Evolutionary conservation across 2,888 invertebrate species (phyloP).

Genomic region (Acleris emargana): DNA sequence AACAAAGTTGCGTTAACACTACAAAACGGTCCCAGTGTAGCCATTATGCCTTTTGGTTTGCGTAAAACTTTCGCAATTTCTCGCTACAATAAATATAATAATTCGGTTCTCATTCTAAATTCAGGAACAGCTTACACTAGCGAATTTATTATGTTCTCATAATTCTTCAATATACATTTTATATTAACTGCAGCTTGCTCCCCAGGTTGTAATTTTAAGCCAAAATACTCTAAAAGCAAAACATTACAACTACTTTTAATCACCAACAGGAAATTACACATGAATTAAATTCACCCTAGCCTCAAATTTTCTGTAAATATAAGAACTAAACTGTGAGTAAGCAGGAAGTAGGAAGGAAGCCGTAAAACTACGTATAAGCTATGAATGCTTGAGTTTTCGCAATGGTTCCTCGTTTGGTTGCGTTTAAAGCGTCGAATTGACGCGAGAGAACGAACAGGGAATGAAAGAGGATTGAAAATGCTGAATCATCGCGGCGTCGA

Average conservation of each 20-base stretch:
- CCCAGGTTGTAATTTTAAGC: not conserved
- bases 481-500: constrained; percentile 77
- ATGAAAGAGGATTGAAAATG: constrained; percentile 79
- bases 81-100: constrained; percentile 21
- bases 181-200: not conserved
- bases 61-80: constrained; percentile 37
- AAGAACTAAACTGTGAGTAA: not conserved
- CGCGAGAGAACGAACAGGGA: constrained; percentile 70
- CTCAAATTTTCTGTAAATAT: not conserved
- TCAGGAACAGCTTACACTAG: not conserved
- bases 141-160: not conserved
- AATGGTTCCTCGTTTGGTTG: constrained; percentile 58
- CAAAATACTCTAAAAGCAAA: not conserved
- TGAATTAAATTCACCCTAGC: no score
- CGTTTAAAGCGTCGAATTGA: constrained; percentile 66
- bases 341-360: constrained; percentile 1
- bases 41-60: constrained; percentile 52
- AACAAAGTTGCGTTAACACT: constrained; percentile 58
- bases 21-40: constrained; percentile 54
- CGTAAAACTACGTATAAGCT: constrained; percentile 22
- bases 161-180: not conserved
- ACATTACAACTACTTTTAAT: no score
- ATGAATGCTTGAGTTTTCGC: constrained; percentile 34
- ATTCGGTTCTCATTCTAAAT: constrained; percentile 8
- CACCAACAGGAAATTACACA: no score